These are phyloP conservation scores for Andrena hattorfiana DNA, from an alignment of 2,888 invertebrate genomes.

Conservation along the genomic window DNA sequence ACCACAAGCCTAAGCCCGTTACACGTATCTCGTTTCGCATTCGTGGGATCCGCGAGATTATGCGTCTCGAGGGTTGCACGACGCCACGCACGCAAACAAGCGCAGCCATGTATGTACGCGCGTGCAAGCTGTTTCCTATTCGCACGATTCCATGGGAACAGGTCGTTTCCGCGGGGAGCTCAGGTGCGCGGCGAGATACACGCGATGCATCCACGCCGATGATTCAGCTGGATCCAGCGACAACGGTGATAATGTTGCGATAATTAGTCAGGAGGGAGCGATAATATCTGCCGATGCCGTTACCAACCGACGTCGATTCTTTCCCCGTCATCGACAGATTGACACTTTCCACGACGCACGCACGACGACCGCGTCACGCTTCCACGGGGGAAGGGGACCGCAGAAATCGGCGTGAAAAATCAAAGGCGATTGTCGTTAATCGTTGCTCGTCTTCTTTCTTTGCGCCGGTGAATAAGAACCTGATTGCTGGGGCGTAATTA, in stretches of 20 bases:
- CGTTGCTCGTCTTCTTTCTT: neutral
- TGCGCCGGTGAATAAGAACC: constrained; percentile 19
- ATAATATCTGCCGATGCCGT: constrained; percentile 61
- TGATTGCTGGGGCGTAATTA: constrained; percentile 39
- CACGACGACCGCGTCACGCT: constrained; percentile 20
- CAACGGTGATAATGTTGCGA: constrained; percentile 63
- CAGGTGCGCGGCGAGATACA: constrained; percentile 39
- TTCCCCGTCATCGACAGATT: constrained; percentile 48
- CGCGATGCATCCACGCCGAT: constrained; percentile 36
- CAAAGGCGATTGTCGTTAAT: constrained; percentile 30
- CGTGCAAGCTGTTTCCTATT: constrained; percentile 44
- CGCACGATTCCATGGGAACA: constrained; percentile 58
- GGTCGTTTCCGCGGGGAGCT: constrained; percentile 60
- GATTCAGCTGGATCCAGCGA: constrained; percentile 62
- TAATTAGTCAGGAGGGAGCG: constrained; percentile 67
- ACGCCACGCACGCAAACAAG: neutral
- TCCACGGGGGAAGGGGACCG: neutral
- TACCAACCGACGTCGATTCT: constrained; percentile 30
- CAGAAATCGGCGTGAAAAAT: constrained; percentile 22
- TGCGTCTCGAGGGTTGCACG: constrained; percentile 42
- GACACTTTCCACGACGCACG: constrained; percentile 41
- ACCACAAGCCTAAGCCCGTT: constrained; percentile 51
- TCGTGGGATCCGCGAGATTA: constrained; percentile 52
- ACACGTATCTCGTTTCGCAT: constrained; percentile 56
- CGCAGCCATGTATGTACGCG: constrained; percentile 3